phyloP scores from a whole-genome alignment of 2,888 invertebrate species.

The Sipha maydis region DNA sequence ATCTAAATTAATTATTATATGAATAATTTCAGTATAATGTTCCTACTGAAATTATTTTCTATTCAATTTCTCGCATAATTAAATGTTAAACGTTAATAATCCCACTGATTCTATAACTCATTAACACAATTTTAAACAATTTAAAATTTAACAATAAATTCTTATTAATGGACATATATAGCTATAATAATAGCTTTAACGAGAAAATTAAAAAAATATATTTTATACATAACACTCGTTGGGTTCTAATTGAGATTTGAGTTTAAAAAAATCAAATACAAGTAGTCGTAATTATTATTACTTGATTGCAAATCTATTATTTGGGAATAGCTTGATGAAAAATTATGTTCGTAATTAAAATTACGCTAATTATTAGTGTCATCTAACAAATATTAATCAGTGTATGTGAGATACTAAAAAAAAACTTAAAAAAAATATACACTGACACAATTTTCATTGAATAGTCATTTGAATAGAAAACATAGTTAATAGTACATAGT shows the following conservation, averaged over 20 bases:
- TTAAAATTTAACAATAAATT: not conserved
- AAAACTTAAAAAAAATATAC: not conserved
- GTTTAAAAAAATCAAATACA: not conserved
- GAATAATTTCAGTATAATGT: not conserved
- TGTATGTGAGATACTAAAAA: not conserved
- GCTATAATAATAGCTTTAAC: not conserved
- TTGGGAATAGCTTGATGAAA: not conserved
- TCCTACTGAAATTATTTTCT: not conserved
- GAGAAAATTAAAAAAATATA: not conserved
- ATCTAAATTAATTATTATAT: not conserved
- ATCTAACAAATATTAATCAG: not conserved
- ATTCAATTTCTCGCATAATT: not conserved
- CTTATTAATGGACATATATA: not conserved
- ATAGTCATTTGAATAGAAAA: constrained; percentile 48
- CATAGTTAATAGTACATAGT: constrained; percentile 27
- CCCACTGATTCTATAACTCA: not conserved
- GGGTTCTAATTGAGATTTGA: not conserved
- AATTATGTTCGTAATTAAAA: not conserved
- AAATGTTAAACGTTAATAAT: not conserved
- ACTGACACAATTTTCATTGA: constrained; percentile 58
- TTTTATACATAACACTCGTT: not conserved
- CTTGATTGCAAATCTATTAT: not conserved
- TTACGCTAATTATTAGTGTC: not conserved
- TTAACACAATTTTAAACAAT: not conserved
- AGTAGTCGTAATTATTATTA: not conserved